phyloP scores from a whole-genome alignment of 2,888 invertebrate genomes.

The Zelleria hepariella region DNA sequence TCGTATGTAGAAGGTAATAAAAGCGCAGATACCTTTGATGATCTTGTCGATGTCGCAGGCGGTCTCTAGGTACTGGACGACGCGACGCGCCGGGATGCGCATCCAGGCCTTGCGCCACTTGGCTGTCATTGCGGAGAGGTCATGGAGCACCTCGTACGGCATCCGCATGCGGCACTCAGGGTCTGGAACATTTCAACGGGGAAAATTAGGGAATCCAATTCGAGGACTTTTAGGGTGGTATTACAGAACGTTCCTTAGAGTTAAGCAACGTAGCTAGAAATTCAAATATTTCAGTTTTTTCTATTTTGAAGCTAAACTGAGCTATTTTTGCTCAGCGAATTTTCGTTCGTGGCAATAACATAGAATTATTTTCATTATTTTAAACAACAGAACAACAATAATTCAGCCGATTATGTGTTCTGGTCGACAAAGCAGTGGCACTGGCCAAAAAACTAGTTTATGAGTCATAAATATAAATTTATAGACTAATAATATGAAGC shows the following conservation, averaged over 20 bases:
- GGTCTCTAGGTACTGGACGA: background rate
- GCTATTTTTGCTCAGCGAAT: no score
- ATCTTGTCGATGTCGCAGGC: background rate
- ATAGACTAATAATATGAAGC: background rate
- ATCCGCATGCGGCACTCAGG: background rate
- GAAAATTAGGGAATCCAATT: background rate
- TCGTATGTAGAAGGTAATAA: no score
- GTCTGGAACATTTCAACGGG: background rate
- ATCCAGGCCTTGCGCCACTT: background rate
- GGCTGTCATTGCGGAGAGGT: background rate
- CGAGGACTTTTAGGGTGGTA: no score
- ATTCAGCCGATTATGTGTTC: no score
- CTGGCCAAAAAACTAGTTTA: background rate
- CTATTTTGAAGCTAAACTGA: no score
- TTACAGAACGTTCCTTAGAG: no score
- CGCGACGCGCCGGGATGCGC: background rate
- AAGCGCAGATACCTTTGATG: background rate
- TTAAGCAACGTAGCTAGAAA: no score
- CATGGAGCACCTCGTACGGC: background rate
- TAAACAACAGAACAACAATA: no score
- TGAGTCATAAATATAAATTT: background rate
- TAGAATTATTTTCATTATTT: no score
- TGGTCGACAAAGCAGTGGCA: no score
- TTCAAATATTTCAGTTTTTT: no score
- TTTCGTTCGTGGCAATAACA: no score